phyloP scores from a whole-genome alignment of 2,797 vertebrate genomes.

The Macropus fuliginosus region DNA sequence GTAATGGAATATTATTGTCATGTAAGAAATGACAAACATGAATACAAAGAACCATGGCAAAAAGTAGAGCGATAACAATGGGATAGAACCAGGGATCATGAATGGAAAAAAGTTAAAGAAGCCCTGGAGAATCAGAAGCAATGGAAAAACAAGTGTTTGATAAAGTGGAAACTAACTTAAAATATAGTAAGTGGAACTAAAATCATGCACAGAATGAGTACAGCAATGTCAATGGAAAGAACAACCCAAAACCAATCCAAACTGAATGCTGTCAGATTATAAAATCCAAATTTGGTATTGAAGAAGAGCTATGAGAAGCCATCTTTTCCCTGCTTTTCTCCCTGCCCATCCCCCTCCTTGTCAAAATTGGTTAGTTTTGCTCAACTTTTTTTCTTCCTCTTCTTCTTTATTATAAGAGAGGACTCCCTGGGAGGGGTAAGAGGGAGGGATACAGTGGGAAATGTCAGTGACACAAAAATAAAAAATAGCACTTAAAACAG shows the following conservation, averaged over 20 bases:
- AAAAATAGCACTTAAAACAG: background rate
- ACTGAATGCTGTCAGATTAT: background rate
- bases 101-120: too few species aligned
- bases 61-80: background rate
- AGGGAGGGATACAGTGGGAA: background rate
- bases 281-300: background rate
- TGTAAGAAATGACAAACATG: background rate
- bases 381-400: background rate
- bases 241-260: background rate
- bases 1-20: background rate
- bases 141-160: too few species aligned
- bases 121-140: too few species aligned
- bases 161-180: background rate
- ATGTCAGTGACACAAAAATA: background rate
- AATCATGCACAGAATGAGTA: background rate
- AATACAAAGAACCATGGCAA: background rate
- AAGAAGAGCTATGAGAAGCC: background rate
- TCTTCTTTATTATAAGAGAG: background rate
- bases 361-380: background rate
- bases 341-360: too few species aligned
- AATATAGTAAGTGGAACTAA: background rate
- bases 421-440: background rate
- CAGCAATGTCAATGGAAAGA: background rate
- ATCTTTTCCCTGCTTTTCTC: background rate
- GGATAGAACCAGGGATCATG: too few species aligned